Base-by-base conservation (phyloP, 2,888 invertebrate species). In the Campopleginae sp. region DNA sequence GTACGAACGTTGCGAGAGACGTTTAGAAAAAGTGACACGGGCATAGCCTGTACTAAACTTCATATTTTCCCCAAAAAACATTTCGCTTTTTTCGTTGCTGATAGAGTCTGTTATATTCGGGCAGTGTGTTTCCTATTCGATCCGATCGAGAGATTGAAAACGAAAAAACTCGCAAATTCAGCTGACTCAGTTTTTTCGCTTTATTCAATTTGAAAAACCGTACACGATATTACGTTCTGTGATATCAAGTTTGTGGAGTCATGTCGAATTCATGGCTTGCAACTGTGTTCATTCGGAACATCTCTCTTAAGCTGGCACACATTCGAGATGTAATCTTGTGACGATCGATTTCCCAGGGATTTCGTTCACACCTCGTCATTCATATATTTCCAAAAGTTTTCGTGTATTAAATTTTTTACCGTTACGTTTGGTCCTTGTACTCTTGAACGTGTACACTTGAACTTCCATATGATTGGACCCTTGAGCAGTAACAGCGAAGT, bases 1-100 rank as follows among this genome's bases (percentile, higher is more conserved):
- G 66, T 48, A 80, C 65, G 72, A 80, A 80, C 66, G 80, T 58
- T 61, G 31, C 5, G 31, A 75, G 19, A n/a, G 38, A 42, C 58
- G 23, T 42, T 58, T 27, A 19, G n/a, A 38, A 58, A 46, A 72
- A 33, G 58, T 48, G 74, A 70, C 68, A 79, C 68, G 66, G 68
- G 65, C 74, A 14, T 63, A 70, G 68, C 68, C 70, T 83, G 19
- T 42, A 38, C 58, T 54, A 72, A 38, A 0, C 8, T 54, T 23
- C 19, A 23, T 23, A 54, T 58, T 27, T 27, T 58, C n/a, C 14
- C 6, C 6, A 14, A 27, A 5, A 58, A 58, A 8, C 1, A 58
- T 12, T 23, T 54, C 2, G 12, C 12, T 3, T 58, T 27, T 12
- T 23, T 54, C 54, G 38, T 38, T 8, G 8, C 0, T 5, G 8